Evolutionary conservation across 2,113 vertebrate species (phyloP), one percentile per base, ranked within the genome.

Genomic region (Shinisaurus crocodilurus): DNA sequence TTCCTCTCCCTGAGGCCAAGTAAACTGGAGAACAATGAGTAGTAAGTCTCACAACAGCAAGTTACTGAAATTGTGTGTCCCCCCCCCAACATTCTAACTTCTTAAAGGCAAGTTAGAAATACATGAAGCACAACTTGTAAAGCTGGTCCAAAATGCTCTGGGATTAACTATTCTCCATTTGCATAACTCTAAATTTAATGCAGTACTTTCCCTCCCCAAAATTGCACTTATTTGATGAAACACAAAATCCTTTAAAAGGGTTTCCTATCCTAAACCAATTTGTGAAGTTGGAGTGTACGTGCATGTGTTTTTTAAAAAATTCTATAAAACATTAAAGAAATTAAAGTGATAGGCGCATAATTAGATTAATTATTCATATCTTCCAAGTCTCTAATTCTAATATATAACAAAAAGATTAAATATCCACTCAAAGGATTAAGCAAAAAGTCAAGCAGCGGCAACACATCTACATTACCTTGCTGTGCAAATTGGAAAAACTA

Each of bases 341-440:
- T 98, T 98, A 98, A 98, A 98, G 96, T 97, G 97, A 98, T 98
- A 76, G 94, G 95, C 93, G 95, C 96, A 97, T 97, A 97, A 98
- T 98, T 98, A 98, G 98, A 99, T 99, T 98, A 98, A 98, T 98
- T 96, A 98, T 97, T 98, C 97, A 97, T 98, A 98, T 98, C 98
- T 98, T 97, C 98, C 96, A 96, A 98, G 98, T 98, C 98, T 98
- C 97, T 98, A 97, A 97, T 97, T 98, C 98, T 98, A 98, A 98
- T 98, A 98, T 98, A 98, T 92, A 95, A 97, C 79, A 98, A 98
- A 98, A 98, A 98, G 98, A 99, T 99, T 98, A 99, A 98, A 97
- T 96, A 97, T 97, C 97, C 97, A 98, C 97, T 98, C 97, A 98
- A 98, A 98, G 98, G 98, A 99, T 99, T 99, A 99, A 95, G 97